Conservation (phyloP, 2,797 vertebrate genomes). For the Otolemur crassicaudatus region DNA sequence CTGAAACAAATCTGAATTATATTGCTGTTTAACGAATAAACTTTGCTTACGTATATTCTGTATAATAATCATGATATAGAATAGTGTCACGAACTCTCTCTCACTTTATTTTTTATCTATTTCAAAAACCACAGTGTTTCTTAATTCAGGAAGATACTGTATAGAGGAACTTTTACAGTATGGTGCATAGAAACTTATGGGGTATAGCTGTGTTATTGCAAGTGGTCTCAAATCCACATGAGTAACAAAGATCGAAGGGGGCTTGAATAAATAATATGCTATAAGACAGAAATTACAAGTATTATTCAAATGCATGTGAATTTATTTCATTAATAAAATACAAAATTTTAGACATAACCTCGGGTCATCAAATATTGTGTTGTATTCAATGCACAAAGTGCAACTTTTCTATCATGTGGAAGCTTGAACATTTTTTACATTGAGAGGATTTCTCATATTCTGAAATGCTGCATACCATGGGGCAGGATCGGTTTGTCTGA, state of each 20-base stretch:
- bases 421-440: neutral
- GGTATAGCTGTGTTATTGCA: neutral
- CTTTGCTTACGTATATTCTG: neutral
- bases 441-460: slow-evolving; percentile 19
- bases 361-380: neutral
- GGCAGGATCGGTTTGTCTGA: neutral
- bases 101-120: neutral
- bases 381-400: neutral
- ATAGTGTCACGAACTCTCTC: neutral
- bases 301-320: neutral
- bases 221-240: neutral
- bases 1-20: slow-evolving; percentile 7
- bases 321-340: slow-evolving; percentile 5
- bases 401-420: neutral
- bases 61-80: neutral
- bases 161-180: neutral
- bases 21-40: neutral
- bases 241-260: neutral
- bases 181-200: neutral
- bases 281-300: neutral
- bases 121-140: neutral
- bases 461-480: neutral
- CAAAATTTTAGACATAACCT: neutral
- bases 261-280: neutral
- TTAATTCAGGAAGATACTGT: neutral